phyloP scores from a whole-genome alignment of 2,113 vertebrate genomes.

The Microtus ochrogaster region DNA sequence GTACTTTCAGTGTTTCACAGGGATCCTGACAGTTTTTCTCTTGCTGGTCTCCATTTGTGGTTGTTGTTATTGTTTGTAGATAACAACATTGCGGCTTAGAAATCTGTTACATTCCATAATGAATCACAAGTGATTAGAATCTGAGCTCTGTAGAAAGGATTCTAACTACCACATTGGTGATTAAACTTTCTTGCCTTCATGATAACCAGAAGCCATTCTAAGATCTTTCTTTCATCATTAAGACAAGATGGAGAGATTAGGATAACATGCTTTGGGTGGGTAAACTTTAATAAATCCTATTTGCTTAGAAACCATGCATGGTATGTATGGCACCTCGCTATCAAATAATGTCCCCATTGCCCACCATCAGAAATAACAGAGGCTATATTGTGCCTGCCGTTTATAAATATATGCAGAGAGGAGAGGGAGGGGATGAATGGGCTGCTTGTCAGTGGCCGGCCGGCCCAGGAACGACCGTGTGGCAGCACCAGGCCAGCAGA shows the following conservation, averaged over 20 bases:
- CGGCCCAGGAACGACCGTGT: neutral
- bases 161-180: neutral
- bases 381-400: conserved; percentile 65
- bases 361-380: conserved; percentile 57
- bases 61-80: conserved; percentile 20
- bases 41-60: neutral
- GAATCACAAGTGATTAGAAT: neutral
- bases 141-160: neutral
- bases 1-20: neutral
- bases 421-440: conserved; percentile 60
- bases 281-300: conserved; percentile 53
- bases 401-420: conserved; percentile 71
- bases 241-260: conserved; percentile 42
- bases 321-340: conserved; percentile 50
- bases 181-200: neutral
- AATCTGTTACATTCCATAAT: neutral
- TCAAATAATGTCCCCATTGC: conserved; percentile 58
- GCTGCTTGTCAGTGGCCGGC: conserved; percentile 42
- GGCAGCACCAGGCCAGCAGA: neutral
- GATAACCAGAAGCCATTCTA: neutral
- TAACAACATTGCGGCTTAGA: neutral
- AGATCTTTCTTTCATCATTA: conserved; percentile 39
- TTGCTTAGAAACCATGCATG: conserved; percentile 60
- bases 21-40: neutral
- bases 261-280: conserved; percentile 56